Conservation (phyloP, 2,797 vertebrate species). For the Eupleurogrammus muticus region DNA sequence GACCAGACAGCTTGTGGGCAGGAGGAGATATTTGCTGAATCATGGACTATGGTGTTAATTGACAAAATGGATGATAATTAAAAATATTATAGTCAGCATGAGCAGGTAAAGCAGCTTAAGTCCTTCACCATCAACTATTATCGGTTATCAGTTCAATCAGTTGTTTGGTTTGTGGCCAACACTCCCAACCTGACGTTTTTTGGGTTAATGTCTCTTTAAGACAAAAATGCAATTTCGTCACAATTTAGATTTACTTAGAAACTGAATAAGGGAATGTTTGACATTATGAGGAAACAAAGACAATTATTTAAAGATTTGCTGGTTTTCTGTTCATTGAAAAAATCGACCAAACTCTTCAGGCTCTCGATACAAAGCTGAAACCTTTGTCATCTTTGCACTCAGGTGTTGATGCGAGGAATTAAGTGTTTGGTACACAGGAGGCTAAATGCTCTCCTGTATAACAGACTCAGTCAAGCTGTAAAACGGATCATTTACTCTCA, state of each 20-base stretch:
- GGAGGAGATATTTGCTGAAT: no score
- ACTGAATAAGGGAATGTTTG: background rate
- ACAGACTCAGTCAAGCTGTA: slow-evolving; percentile 8
- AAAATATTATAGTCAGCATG: background rate
- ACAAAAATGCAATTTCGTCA: background rate
- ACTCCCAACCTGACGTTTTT: no score
- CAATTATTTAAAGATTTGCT: background rate
- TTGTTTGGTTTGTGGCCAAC: no score
- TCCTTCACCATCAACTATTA: background rate
- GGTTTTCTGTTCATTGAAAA: background rate
- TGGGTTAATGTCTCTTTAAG: background rate
- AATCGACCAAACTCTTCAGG: background rate
- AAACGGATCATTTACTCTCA: slow-evolving; percentile 9
- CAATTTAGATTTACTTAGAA: background rate
- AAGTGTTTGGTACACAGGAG: background rate
- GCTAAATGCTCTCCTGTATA: background rate
- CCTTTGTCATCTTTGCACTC: background rate
- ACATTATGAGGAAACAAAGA: background rate
- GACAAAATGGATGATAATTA: background rate
- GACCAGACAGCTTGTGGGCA: no score
- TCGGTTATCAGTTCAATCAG: no score
- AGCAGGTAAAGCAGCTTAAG: background rate
- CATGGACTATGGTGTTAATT: no score
- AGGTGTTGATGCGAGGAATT: background rate
- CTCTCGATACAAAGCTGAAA: background rate